Evolutionary conservation across 2,797 vertebrate genomes (phyloP), one percentile per base, ranked within the genome.

Genomic region (Mus minutoides): DNA sequence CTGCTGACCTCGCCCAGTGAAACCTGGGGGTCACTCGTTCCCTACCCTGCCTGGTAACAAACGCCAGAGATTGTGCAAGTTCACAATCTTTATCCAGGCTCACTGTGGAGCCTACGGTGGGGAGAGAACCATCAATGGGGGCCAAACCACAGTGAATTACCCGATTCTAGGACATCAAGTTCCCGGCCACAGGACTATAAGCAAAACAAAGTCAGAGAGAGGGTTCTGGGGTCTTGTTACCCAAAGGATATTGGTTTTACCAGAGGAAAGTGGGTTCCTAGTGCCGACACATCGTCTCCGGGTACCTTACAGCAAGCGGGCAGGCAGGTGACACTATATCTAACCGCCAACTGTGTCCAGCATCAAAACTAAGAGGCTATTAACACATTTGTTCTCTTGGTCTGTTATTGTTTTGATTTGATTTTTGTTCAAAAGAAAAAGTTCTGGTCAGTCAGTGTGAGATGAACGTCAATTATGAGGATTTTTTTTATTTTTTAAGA

Each of bases 41-140:
- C 67, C 31, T n/a, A 69, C 90, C 97, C 96, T 95, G 78, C 96
- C 84, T 97, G 94, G 93, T 94, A 98, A 94, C 97, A 92, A 77
- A 77, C 22, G 60, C 67, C 90, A 16, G 3, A 73, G 49, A 0
- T 98, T 97, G 97, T 0, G 97, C 96, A 98, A 98, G 58, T 26
- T 46, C 0, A 56, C 56, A 97, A 90, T 90, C 80, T 88, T 75
- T 87, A 92, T 64, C 78, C 76, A 91, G 71, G 86, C 34, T 62
- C n/a, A 52, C 40, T 52, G 43, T 88, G 49, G 43, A 34, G 85
- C 60, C 82, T 71, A 29, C 0, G 0, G 49, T 95, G 31, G 31
- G 37, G 49, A 87, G 40, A 85, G 43, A 19, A 54, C 34, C 88
- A 52, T 16, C 0, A 0, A 11, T 12, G 46, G 64, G 31, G 6